Percentiles rank a stretch among this genome's conserved stretches.
Conservation (phyloP, 2,888 invertebrate genomes). For the Hyalella azteca region DNA sequence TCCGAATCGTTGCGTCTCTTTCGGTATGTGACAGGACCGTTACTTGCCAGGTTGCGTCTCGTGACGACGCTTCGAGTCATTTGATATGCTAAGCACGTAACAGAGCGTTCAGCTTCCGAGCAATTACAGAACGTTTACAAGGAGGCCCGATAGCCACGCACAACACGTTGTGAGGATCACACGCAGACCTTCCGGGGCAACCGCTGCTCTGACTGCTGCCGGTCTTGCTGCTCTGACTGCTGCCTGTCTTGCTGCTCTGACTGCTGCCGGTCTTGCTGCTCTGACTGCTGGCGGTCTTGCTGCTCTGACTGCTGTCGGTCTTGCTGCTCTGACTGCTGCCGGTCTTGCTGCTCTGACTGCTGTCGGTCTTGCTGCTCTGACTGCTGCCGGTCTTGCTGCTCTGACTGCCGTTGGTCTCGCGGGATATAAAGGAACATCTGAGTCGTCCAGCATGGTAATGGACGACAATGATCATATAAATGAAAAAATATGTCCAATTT, state of each 20-base stretch:
- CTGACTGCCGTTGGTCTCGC: too few relatives aligned
- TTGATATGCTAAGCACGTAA: slow-evolving; percentile 31
- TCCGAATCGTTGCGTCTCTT: too few relatives aligned
- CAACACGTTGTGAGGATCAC: background rate
- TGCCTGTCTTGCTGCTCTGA: background rate
- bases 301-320: background rate
- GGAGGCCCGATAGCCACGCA: slow-evolving; percentile 17
- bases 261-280: background rate
- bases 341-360: too few relatives aligned
- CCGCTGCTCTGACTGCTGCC: background rate
- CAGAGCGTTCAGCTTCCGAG: slow-evolving; percentile 25
- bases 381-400: too few relatives aligned
- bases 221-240: background rate
- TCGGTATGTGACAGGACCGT: background rate
- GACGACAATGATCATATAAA: too few relatives aligned
- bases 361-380: too few relatives aligned
- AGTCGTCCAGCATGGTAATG: too few relatives aligned
- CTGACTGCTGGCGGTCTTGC: background rate
- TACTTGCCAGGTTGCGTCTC: background rate
- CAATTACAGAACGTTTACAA: slow-evolving; percentile 28
- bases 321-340: too few relatives aligned
- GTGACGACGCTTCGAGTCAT: background rate
- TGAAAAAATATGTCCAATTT: too few relatives aligned
- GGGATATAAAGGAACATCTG: too few relatives aligned
- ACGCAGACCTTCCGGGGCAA: too few relatives aligned